Conservation (phyloP, 2,797 vertebrate genomes). For the Pitangus sulphuratus region DNA sequence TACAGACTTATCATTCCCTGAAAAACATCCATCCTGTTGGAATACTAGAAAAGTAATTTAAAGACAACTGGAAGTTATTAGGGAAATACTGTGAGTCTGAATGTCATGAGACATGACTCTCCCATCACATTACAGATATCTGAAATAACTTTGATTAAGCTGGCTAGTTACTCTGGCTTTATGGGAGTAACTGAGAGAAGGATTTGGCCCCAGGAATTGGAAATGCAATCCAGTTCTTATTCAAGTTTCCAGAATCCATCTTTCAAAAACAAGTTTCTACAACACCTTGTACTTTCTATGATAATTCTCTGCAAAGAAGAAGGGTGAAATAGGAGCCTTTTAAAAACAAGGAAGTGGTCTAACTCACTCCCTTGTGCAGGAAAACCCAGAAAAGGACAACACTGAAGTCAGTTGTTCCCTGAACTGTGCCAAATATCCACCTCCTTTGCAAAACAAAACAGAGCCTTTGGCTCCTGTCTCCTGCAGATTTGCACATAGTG, state of each 20-base stretch:
- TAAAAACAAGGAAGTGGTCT: conserved; percentile 30
- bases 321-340: background rate
- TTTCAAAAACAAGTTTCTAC: background rate
- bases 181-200: background rate
- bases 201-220: background rate
- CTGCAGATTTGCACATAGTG: background rate
- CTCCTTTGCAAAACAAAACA: background rate
- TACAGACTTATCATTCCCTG: background rate
- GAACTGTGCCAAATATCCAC: conserved; percentile 16
- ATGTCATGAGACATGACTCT: background rate
- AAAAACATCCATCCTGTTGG: background rate
- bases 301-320: background rate
- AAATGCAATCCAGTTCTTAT: background rate
- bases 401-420: conserved; percentile 5
- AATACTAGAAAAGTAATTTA: background rate
- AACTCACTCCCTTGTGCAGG: background rate
- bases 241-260: background rate
- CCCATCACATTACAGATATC: background rate
- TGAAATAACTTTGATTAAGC: background rate
- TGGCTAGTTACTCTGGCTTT: background rate
- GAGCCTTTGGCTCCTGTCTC: background rate
- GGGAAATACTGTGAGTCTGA: background rate
- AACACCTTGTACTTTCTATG: background rate
- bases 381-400: conserved; percentile 35
- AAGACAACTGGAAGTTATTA: background rate